Evolutionary conservation across 2,113 vertebrate species (phyloP).

Genomic region (Oophaga pumilio): DNA sequence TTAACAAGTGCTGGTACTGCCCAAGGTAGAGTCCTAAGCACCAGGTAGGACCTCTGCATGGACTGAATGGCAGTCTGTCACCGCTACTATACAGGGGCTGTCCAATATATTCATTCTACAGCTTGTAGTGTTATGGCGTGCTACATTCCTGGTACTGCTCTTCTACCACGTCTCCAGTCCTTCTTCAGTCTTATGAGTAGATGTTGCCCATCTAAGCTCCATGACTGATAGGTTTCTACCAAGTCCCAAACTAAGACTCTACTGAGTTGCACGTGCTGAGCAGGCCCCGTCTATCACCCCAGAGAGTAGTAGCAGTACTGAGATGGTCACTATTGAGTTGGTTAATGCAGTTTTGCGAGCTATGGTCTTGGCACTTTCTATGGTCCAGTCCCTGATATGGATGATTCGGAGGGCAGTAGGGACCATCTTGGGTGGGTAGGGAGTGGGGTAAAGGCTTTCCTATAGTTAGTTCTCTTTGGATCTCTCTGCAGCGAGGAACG

Average conservation of each 20-base stretch:
- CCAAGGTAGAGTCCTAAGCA: background rate
- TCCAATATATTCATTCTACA: constrained; percentile 6
- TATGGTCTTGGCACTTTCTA: constrained; percentile 25
- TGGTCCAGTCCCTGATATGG: background rate
- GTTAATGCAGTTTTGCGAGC: constrained; percentile 41
- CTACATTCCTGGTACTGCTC: background rate
- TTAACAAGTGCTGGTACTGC: background rate
- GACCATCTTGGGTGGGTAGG: background rate
- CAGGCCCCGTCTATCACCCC: background rate
- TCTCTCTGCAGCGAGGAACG: constrained; percentile 82
- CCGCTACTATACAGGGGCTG: background rate
- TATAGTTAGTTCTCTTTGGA: constrained; percentile 77
- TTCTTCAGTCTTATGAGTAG: background rate
- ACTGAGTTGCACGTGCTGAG: background rate
- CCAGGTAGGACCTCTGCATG: constrained; percentile 6
- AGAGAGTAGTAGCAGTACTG: background rate
- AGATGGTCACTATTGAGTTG: constrained; percentile 3
- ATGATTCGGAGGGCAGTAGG: background rate
- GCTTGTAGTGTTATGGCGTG: background rate
- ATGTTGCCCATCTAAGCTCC: background rate
- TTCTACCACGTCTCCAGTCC: background rate
- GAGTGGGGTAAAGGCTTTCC: constrained; percentile 2
- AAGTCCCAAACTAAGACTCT: background rate
- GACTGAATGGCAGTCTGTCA: background rate
- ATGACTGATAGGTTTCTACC: background rate